Evolutionary conservation across 1,140 invertebrate genomes (phyloP), one percentile per base, ranked within the genome.

Genomic region (Pseudomyrmex pallidus): DNA sequence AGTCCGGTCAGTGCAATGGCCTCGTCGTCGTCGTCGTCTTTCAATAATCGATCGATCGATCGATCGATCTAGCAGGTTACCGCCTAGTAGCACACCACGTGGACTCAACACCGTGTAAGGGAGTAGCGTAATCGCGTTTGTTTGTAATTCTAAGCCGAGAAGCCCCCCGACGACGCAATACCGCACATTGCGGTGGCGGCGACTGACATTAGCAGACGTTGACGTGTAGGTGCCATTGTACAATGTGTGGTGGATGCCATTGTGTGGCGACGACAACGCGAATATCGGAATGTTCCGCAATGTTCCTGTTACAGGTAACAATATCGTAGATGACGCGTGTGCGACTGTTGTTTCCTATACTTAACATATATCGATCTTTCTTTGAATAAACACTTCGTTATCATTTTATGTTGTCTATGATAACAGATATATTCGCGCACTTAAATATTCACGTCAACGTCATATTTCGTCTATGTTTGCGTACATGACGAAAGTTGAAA

Each of bases 121-220:
- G 86, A 84, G 86, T 87, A 87, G 77, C 83, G 85, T 92, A 92
- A 92, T 92, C 91, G 91, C 85, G 87, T 92, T 92, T 92, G 90
- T 91, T 90, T 90, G 91, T 91, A 91, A 92, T 92, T 91, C 90
- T 91, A 92, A 92, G 89, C 91, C 85, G 80, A 72, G 91, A 92
- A 91, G 90, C 91, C 91, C 88, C 72, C 35, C 35, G 35, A 35
- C 35, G 64, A 67, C 82, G 84, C 82, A 68, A 87, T 85, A 89
- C 80, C 85, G 82, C 88, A 82, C 82, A 64, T 70, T 74, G 87
- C 82, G 86, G 86, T 87, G 56, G 78, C 70, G 59, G 48, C 78
- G 59, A 63, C 78, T 82, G 68, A 82, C 70, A 74, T 74, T 74
- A 74, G 78, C 78, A 74, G 72, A 82, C 67, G 68, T 82, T 82